Base-by-base conservation (phyloP, 2,888 invertebrate genomes). In the Mesorhabditis spiculigera region DNA sequence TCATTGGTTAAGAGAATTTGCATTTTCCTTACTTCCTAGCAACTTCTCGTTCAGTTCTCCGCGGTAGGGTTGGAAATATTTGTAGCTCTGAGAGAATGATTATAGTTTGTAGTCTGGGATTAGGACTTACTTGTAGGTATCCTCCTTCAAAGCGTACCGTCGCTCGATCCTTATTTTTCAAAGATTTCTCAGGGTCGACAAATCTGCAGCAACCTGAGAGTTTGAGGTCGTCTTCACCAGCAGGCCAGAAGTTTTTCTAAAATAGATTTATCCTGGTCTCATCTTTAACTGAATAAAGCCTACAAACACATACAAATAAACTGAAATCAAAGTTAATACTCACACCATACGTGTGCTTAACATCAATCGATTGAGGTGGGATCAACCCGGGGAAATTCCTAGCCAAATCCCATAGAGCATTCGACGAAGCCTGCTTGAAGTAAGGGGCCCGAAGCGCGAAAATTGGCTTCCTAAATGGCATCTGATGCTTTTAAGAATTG, bases 371-470 rank as follows among this genome's bases (percentile, higher is more conserved):
- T 10, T 50, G 58, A 50, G 58, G 10, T 13, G 58, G 58, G n/a
- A 50, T n/a, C n/a, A 50, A 50, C n/a, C n/a, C 10, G n/a, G 58
- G 58, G n/a, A 50, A 50, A 50, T 50, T 13, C 2, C 58, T 50
- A n/a, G 58, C 58, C 10, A 50, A 13, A 1, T 10, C n/a, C 58
- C 58, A 50, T 13, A 50, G 58, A 13, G 58, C 8, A 13, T 10
- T 13, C n/a, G 8, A 10, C 10, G 58, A 50, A n/a, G n/a, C 58
- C n/a, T n/a, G 10, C 8, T 50, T 50, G 58, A 50, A 50, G n/a
- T 50, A 50, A 13, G 58, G 58, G n/a, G 58, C 58, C 8, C 58
- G 58, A 50, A 50, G 58, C n/a, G 58, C 58, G n/a, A 50, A 50
- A 13, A 50, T n/a, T 50, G 58, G 58, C 10, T n/a, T 10, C 3